Base-by-base conservation (phyloP, 1,140 invertebrate species). In the Neomicropteryx cornuta region DNA sequence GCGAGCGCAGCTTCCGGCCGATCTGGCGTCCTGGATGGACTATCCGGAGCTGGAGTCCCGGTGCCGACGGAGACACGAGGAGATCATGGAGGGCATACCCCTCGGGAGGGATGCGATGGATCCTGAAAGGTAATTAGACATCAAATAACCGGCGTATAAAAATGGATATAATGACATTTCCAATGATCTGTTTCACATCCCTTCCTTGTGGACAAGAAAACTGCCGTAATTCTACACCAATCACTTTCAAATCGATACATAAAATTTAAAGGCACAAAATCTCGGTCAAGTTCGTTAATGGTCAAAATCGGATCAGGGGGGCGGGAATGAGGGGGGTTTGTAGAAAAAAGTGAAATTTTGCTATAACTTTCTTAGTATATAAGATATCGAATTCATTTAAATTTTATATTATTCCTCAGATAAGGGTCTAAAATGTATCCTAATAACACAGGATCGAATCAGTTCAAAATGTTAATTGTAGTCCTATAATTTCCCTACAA, bases 21-120 rank as follows among this genome's bases (percentile, higher is more conserved):
- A 66, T 47, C 42, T 71, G 8, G 56, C 53, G 19, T 46, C 42
- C 11, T 73, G 72, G 72, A 46, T 75, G 23, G 56, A 74, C 44
- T 72, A 69, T 46, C 58, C 66, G 20, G 60, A 56, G 46, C 51
- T 74, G 47, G 66, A 66, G 51, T 52, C 50, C 28, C 53, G 62
- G 44, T 76, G 73, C 41, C 51, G 68, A 17, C 49, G 56, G 36
- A 53, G 58, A 27, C 72, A 74, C 37, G 51, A 59, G 20, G 50
- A 63, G 34, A 28, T 67, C 19, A 58, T 43, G 11, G 54, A 52
- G 31, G 57, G 60, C 53, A 49, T 66, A 24, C 3, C 27, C 6
- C 23, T 24, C 6, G 23, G 6, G 23, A 24, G 6, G 6, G 13
- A 24, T n/a, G 13, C 23, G 6, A 6, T n/a, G 23, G 23, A 6